phyloP scores from a whole-genome alignment of 1,140 invertebrate species.

The Drosophila bipectinata region DNA sequence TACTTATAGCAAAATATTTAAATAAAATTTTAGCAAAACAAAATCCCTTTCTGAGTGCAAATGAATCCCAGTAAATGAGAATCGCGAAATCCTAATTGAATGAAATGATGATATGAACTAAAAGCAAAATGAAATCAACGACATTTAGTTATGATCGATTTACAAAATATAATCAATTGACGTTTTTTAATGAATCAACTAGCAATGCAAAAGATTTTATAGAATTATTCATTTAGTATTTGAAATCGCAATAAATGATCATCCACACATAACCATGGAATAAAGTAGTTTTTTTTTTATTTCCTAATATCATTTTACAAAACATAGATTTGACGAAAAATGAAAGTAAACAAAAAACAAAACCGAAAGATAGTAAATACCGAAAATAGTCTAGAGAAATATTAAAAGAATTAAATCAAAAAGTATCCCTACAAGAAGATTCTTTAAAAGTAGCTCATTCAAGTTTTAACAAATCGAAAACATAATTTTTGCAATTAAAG shows the following conservation, averaged over 20 bases:
- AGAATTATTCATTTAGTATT: conserved; percentile 64
- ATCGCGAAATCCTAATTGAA: conserved; percentile 16
- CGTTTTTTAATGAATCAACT: conserved; percentile 65
- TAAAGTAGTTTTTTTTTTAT: conserved; percentile 44
- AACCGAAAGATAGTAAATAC: conserved; percentile 15
- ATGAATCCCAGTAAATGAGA: conserved; percentile 20
- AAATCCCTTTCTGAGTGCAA: conserved; percentile 60
- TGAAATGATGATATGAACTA: conserved; percentile 12
- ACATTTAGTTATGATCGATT: conserved; percentile 81
- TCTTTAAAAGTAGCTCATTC: conserved; percentile 72
- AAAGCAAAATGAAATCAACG: conserved; percentile 36
- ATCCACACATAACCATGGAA: conserved; percentile 48
- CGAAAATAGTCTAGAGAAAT: conserved; percentile 59
- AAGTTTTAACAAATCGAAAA: conserved; percentile 69
- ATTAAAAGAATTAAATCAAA: conserved; percentile 62
- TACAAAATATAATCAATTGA: conserved; percentile 73
- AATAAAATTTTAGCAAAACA: conserved; percentile 73
- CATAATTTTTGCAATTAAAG: conserved; percentile 66
- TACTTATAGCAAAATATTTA: conserved; percentile 82
- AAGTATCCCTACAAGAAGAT: conserved; percentile 42
- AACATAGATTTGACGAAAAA: conserved; percentile 29
- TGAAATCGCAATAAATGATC: conserved; percentile 27
- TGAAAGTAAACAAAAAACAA: conserved; percentile 9
- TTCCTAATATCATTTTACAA: conserved; percentile 51
- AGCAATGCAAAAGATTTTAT: conserved; percentile 61